Conservation (phyloP, 2,113 vertebrate species). For the Terrapene triunguis region DNA sequence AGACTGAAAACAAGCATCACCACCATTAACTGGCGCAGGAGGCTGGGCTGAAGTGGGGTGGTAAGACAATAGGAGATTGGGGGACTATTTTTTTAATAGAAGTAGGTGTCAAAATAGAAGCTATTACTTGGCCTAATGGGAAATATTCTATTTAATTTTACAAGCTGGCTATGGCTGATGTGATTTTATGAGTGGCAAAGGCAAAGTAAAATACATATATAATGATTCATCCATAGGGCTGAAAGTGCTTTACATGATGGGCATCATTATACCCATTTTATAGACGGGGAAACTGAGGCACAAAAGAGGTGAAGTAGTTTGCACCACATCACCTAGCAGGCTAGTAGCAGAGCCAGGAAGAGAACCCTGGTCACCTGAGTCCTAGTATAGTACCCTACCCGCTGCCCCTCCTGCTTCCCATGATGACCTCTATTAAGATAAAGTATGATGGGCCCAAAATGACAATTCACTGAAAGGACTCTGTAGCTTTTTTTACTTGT, state of each 20-base stretch:
- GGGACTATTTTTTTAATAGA: not conserved
- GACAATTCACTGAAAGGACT: not conserved
- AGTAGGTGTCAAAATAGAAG: not conserved
- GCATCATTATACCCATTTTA: not conserved
- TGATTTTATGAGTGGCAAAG: not conserved
- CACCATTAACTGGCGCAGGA: not conserved
- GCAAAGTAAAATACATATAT: not conserved
- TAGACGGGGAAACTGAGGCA: not conserved
- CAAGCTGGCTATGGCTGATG: not conserved
- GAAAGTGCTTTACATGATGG: not conserved
- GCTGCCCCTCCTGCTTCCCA: not conserved
- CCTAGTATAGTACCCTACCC: not conserved
- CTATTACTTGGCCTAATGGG: not conserved
- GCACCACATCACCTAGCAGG: accelerated
- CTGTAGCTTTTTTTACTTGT: not conserved
- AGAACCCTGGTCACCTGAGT: not conserved
- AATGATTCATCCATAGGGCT: not conserved
- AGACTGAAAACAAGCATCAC: not conserved
- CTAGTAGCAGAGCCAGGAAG: not conserved
- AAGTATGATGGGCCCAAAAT: not conserved
- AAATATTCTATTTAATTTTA: not conserved
- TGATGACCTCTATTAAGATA: not conserved
- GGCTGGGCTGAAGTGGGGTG: not conserved
- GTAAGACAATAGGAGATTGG: not conserved
- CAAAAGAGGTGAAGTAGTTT: not conserved